Percentiles rank a stretch among this genome's conserved stretches.
Evolutionary conservation across 2,888 invertebrate genomes (phyloP).

Genomic region (Drosophila nigricruria): DNA sequence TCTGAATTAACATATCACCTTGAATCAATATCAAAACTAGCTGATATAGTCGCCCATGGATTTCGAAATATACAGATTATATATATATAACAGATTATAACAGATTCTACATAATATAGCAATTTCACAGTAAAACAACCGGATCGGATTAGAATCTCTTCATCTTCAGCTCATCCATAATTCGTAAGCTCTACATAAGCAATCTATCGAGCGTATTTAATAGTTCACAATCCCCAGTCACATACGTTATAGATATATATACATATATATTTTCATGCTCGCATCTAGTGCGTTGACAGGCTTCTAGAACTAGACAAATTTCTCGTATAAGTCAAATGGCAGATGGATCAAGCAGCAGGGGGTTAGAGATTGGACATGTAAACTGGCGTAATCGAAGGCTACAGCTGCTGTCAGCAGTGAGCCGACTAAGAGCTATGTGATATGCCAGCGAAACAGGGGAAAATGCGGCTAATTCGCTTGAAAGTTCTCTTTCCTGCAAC

Average conservation of each 20-base stretch:
- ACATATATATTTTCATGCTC: conserved; percentile 1
- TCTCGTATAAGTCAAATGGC: conserved; percentile 10
- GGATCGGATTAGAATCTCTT: no score
- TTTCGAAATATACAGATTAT: no score
- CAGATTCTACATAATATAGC: background rate
- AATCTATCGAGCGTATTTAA: background rate
- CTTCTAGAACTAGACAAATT: conserved; percentile 2
- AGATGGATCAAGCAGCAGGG: background rate
- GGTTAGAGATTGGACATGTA: background rate
- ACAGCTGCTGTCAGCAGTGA: conserved; percentile 39
- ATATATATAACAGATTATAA: background rate
- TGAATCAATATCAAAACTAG: no score
- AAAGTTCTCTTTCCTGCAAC: background rate
- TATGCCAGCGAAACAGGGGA: conserved; percentile 21
- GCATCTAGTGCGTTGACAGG: conserved; percentile 60
- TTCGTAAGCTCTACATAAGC: background rate
- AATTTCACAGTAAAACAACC: no score
- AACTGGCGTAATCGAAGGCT: conserved; percentile 37
- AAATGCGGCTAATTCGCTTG: conserved; percentile 20
- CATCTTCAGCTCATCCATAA: no score
- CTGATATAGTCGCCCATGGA: no score
- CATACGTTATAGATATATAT: background rate
- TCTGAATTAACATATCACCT: no score
- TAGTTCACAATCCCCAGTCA: background rate
- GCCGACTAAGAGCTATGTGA: conserved; percentile 24